Evolutionary conservation across 2,113 vertebrate genomes (phyloP), one percentile per base, ranked within the genome.

Genomic region (Trogon surrucura): DNA sequence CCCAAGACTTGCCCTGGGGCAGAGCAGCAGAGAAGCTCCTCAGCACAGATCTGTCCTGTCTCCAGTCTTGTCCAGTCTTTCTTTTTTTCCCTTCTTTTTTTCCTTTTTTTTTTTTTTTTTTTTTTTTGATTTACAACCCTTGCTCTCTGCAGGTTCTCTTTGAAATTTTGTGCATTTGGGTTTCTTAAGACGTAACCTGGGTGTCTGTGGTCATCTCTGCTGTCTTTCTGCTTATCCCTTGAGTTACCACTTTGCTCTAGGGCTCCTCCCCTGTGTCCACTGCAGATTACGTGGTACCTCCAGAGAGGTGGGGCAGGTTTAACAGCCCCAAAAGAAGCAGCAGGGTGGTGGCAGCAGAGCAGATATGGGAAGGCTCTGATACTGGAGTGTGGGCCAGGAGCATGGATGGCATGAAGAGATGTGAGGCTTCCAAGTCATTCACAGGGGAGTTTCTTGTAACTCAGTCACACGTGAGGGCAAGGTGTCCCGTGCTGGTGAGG

Each of bases 271-370:
- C 70, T 51, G 61, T 94, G 95, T 93, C 94, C 65, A 71, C 34
- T 67, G 73, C 56, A 95, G 92, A 95, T 96, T 96, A 96, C 38
- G 3, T 54, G 83, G 32, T 83, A 85, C 91, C 44, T 90, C 83
- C 38, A 38, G 64, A 70, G 80, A 91, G 88, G 91, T 84, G 83
- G 91, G 91, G 91, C 80, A 80, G 26, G 56, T 66, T 89, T 86
- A 67, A 77, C 83, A 97, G 88, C 36, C 80, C 75, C 69, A 44
- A 80, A 80, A 91, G 54, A 50, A 73, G 64, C 41, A 80, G 58
- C 47, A 90, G 94, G 85, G 91, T 92, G 79, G 75, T 92, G 83
- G 75, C 82, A 83, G 80, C 41, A 73, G 12, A 88, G 36, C 38
- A 90, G 90, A 93, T 88, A 85, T 29, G 85, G 41, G 41, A 85